Conservation (phyloP, 1,140 invertebrate genomes). For the Aphaenogaster ashmeadi region DNA sequence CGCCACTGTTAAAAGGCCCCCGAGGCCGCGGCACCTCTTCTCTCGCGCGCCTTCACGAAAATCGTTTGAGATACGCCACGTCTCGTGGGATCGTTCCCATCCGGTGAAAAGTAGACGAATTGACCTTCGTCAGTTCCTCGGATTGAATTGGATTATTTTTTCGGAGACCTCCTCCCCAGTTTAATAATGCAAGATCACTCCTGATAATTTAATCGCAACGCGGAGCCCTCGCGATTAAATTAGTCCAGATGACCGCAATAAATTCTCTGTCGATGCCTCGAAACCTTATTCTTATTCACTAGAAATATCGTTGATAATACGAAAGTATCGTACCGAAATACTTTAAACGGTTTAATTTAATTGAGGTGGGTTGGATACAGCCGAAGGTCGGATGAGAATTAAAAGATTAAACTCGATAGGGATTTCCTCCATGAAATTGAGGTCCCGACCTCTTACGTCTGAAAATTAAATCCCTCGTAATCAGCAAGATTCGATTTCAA, state of each 20-base stretch:
- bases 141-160: background rate
- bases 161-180: background rate
- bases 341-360: slow-evolving; percentile 2
- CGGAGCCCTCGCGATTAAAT: background rate
- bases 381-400: background rate
- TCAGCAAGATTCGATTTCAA: background rate
- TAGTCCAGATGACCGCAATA: background rate
- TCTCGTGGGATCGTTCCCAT: slow-evolving; percentile 1
- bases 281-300: background rate
- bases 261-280: background rate
- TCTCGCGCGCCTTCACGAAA: slow-evolving; percentile 19
- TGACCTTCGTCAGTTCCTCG: background rate
- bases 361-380: background rate
- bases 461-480: background rate
- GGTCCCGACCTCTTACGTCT: background rate
- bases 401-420: slow-evolving; percentile 9
- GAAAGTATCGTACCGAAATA: background rate
- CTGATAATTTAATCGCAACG: background rate
- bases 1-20: slow-evolving; percentile 62
- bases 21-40: background rate
- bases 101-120: background rate
- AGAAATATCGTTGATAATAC: background rate
- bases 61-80: background rate
- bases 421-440: slow-evolving; percentile 18
- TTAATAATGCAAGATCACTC: background rate